Base-by-base conservation (phyloP, 2,888 invertebrate genomes). In the Formica aserva region DNA sequence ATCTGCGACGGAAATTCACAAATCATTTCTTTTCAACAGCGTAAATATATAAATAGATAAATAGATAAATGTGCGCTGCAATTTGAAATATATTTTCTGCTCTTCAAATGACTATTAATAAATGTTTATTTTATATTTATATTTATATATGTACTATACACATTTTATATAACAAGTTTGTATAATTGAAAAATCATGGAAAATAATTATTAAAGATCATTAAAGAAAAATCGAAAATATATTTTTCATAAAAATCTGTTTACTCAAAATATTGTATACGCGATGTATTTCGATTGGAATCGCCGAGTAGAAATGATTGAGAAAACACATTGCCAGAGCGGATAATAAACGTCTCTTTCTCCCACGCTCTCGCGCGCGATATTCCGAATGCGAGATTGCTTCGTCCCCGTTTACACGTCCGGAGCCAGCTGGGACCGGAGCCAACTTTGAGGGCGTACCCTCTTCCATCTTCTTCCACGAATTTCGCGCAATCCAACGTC, bases 361-460 rank as follows among this genome's bases (percentile, higher is more conserved):
- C 83, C 22, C 78, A n/a, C 52, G 18, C 60, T 35, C 38, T 9
- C 60, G 29, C 55, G n/a, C 48, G 22, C 84, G 85, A 85, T 86
- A 86, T 76, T 82, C 84, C 76, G 87, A 88, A 89, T 77, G 84
- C 82, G 86, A 87, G 88, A 91, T 90, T 85, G 81, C 90, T 86
- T 85, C 90, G 87, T 82, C 85, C 82, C 85, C 84, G 86, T 84
- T 82, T 85, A 48, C 71, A 81, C 80, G 75, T 76, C 72, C 80
- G 72, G 63, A 85, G 84, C 78, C 89, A 85, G 83, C 62, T 90
- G 90, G 91, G 90, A 88, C 15, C 84, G 66, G 29, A 78, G 90
- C 90, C 91, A 91, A 91, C 85, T 82, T 65, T 18, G 71, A 83
- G 76, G 63, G 60, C 60, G 78, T 57, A 75, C 55, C 60, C 85